phyloP scores from a whole-genome alignment of 2,797 vertebrate genomes.

The Thalassophryne amazonica region DNA sequence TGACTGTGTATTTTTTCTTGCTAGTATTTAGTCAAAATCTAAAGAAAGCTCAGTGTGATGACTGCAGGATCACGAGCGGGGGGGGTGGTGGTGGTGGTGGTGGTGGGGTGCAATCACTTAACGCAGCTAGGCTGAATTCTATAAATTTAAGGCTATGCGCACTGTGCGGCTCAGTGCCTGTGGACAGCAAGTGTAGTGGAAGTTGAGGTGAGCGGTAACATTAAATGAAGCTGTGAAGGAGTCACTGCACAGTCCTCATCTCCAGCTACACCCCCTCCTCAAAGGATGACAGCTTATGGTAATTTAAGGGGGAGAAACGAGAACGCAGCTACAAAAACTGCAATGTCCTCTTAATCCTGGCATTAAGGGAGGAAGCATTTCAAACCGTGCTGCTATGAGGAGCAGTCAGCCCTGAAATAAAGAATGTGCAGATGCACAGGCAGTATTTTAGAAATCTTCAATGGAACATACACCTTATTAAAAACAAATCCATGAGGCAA shows the following conservation, averaged over 20 bases:
- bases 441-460: constrained; percentile 1
- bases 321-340: constrained; percentile 8
- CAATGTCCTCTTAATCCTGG: not conserved
- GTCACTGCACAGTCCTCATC: not conserved
- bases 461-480: constrained; percentile 1
- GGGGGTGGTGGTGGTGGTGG: no score
- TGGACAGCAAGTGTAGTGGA: constrained; percentile 7
- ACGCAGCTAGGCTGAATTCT: not conserved
- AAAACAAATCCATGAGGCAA: constrained; percentile 31
- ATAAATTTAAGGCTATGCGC: not conserved
- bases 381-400: not conserved
- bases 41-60: not conserved
- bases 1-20: constrained; percentile 25
- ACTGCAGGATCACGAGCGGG: not conserved
- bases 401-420: not conserved
- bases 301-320: constrained; percentile 35
- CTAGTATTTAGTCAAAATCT: not conserved
- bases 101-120: not conserved
- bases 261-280: not conserved
- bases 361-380: no score
- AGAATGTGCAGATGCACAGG: constrained; percentile 6
- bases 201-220: constrained; percentile 23
- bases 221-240: constrained; percentile 39
- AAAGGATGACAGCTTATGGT: constrained; percentile 13
- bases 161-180: not conserved